These are phyloP conservation scores for Drosophila varians DNA, from an alignment of 1,140 invertebrate genomes.

Conservation along the genomic window DNA sequence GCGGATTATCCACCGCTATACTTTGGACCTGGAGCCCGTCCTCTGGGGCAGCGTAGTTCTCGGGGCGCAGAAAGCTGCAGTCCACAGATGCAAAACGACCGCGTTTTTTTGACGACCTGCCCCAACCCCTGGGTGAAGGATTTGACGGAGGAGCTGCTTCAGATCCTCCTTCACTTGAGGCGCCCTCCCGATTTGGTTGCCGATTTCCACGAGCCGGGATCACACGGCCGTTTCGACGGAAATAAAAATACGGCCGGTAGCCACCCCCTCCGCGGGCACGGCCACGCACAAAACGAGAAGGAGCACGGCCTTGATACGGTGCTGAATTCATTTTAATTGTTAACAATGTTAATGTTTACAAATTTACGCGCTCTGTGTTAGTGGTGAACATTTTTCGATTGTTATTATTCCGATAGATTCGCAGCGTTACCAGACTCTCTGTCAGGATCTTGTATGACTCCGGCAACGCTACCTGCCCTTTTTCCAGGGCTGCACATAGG, in stretches of 20 bases:
- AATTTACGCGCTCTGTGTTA: conserved; percentile 26
- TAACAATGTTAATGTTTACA: not conserved
- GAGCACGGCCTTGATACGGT: conserved; percentile 27
- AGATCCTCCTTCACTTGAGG: not conserved
- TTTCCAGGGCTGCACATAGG: too few relatives aligned
- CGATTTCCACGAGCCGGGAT: conserved; percentile 63
- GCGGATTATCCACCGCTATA: conserved; percentile 55
- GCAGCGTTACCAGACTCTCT: not conserved
- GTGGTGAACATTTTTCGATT: not conserved
- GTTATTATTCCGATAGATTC: not conserved
- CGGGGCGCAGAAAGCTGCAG: conserved; percentile 58
- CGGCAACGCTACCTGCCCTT: too few relatives aligned
- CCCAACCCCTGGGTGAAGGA: conserved; percentile 50
- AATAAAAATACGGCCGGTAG: conserved; percentile 74
- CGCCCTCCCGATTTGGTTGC: not conserved
- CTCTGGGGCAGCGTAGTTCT: conserved; percentile 72
- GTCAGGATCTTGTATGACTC: too few relatives aligned
- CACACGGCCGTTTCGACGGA: conserved; percentile 72
- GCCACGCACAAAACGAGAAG: conserved; percentile 61
- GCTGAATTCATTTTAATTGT: conserved; percentile 45
- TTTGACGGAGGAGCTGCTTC: not conserved
- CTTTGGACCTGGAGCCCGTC: conserved; percentile 54
- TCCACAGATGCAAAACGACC: conserved; percentile 13
- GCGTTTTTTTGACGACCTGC: not conserved
- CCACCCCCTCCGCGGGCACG: conserved; percentile 55